Base-by-base conservation (phyloP, 1,140 invertebrate genomes). In the Aricia agestis region DNA sequence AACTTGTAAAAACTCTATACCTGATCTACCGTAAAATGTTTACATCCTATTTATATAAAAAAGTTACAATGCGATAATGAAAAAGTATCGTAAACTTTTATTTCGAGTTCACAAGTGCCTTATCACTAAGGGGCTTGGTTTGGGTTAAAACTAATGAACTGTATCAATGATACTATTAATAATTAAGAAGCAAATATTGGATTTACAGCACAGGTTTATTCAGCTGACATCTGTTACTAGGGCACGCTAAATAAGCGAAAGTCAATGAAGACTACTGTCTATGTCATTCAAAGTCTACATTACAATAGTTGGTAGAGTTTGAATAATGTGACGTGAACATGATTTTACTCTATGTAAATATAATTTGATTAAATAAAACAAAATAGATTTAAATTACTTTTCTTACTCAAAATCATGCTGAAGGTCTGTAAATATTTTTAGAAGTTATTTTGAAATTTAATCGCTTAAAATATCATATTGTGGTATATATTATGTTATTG, bases 151-250 rank as follows among this genome's bases (percentile, higher is more conserved):
- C 59, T 63, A 63, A 63, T 63, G 59, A 63, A 63, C 3, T 25
- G 17, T 59, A 63, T 63, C 19, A 63, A 63, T 25, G 59, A 63
- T 63, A 63, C 59, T 7, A 63, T 63, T 63, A 63, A 63, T 63
- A 63, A 63, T 63, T 63, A 25, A 19, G 10, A 11, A 63, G 17
- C 19, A 63, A 63, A 63, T 63, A 63, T 63, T 45, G 42, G 41
- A 11, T 45, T 41, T 45, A 11, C n/a, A 17, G 5, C 66, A 11
- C 19, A 45, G 42, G 66, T 67, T 67, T 67, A 13, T 45, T 9
- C 66, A 67, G 41, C 66, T 67, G 66, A 45, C 66, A 45, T 18
- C 42, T 67, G 66, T 67, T 67, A 45, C 41, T 67, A 67, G 42
- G 66, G 36, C 41, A 45, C n/a, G 17, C 17, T 19, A 67, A 19